phyloP scores from a whole-genome alignment of 37 sponge, comb jelly and placozoan species.

The Chondrilla cf. caribensis region DNA sequence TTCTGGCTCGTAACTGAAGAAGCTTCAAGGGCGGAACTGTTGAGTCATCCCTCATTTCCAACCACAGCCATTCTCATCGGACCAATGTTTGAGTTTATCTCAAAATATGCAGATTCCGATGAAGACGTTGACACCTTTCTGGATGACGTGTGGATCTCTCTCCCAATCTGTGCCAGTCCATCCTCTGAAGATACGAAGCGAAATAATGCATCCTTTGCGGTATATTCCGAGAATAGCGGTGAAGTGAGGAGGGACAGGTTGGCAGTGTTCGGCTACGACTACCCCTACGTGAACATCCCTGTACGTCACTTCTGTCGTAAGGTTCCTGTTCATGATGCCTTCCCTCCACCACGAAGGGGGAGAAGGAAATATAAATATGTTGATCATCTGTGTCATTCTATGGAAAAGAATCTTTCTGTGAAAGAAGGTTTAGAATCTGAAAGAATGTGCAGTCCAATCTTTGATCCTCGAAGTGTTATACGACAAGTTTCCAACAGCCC shows the following conservation, averaged over 20 bases:
- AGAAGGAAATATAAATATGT: too few relatives aligned
- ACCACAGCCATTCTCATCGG: background rate
- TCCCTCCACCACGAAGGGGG: too few relatives aligned
- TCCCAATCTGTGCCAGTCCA: background rate
- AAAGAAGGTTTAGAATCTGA: too few relatives aligned
- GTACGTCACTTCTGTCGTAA: background rate
- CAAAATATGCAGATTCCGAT: background rate
- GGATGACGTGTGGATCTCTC: slow-evolving; percentile 6
- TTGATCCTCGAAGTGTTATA: too few relatives aligned
- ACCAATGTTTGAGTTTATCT: background rate
- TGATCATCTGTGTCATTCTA: too few relatives aligned
- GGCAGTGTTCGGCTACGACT: slow-evolving; percentile 15
- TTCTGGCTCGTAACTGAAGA: background rate
- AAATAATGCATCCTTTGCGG: background rate
- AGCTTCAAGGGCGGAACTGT: background rate
- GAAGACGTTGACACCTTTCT: background rate
- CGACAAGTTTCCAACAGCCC: too few relatives aligned
- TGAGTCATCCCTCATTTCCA: too few relatives aligned
- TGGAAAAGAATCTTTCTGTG: too few relatives aligned
- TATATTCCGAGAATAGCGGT: background rate
- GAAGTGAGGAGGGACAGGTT: background rate
- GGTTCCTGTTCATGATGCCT: too few relatives aligned
- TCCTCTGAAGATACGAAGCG: background rate
- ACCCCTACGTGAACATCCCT: slow-evolving; percentile 20
- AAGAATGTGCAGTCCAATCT: too few relatives aligned